A percentile compares a stretch with the other conserved stretches of the same genome.
Conservation (phyloP, 2,113 vertebrate species). For the Corvus hawaiiensis region DNA sequence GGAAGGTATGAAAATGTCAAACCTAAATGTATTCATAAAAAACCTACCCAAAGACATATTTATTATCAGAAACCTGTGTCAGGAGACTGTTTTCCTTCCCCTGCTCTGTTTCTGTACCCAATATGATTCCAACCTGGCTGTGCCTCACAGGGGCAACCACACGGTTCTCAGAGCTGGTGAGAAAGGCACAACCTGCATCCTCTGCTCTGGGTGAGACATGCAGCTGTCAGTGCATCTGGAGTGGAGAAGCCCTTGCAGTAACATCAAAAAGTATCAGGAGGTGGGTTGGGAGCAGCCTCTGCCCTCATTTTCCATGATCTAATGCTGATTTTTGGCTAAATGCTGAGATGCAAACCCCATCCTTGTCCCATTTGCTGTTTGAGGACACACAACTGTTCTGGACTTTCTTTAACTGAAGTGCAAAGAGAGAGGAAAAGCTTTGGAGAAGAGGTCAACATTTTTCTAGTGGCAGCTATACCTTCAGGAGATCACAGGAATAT, state of each 20-base stretch:
- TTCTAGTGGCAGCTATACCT: background rate
- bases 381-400: background rate
- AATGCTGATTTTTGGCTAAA: background rate
- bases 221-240: fast-evolving
- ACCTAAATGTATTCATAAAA: background rate
- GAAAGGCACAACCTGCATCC: fast-evolving
- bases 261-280: fast-evolving
- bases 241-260: fast-evolving
- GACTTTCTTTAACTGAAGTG: no score
- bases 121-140: fast-evolving
- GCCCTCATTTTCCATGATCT: fast-evolving
- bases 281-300: no score
- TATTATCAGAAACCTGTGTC: background rate
- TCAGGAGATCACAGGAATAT: background rate
- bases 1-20: background rate
- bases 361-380: no score
- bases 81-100: background rate
- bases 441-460: background rate
- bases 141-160: background rate
- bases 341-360: fast-evolving
- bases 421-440: no score
- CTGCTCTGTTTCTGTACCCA: background rate
- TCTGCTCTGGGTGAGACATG: fast-evolving
- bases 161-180: no score
- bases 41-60: fast-evolving